These are phyloP conservation scores for Sinocyclocheilus anshuiensis DNA, from an alignment of 2,113 vertebrate genomes.

Conservation along the genomic window DNA sequence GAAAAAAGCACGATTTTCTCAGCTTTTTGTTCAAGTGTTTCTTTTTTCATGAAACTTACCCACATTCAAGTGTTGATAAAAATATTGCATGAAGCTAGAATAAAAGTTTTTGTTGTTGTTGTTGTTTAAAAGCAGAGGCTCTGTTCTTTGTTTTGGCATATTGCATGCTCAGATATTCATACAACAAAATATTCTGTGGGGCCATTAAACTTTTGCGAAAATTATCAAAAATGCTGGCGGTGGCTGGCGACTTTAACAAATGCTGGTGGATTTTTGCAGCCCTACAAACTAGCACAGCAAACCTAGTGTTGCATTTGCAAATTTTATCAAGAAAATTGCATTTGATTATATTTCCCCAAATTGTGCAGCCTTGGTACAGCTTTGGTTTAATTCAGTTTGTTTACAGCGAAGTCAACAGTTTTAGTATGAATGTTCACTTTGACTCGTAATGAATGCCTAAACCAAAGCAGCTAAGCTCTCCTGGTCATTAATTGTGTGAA, in stretches of 20 bases:
- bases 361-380: not conserved
- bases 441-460: constrained; percentile 69
- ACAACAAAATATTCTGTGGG: not conserved
- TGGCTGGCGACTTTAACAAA: not conserved
- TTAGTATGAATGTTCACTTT: constrained; percentile 59
- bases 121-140: not conserved
- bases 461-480: constrained; percentile 58
- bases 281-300: not conserved
- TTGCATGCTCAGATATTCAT: not conserved
- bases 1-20: too few relatives aligned
- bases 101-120: not conserved
- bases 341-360: not conserved
- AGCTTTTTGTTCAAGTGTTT: too few relatives aligned
- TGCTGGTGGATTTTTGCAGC: not conserved
- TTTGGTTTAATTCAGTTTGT: not conserved
- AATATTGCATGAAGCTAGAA: not conserved
- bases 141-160: not conserved
- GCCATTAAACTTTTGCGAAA: not conserved
- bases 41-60: too few relatives aligned
- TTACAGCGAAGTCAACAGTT: constrained; percentile 21
- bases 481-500: constrained; percentile 43
- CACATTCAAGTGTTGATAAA: not conserved
- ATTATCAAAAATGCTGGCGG: not conserved
- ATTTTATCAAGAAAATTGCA: not conserved
- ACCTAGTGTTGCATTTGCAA: not conserved